phyloP scores from a whole-genome alignment of 2,888 invertebrate genomes.

The Yponomeuta plumbellus region DNA sequence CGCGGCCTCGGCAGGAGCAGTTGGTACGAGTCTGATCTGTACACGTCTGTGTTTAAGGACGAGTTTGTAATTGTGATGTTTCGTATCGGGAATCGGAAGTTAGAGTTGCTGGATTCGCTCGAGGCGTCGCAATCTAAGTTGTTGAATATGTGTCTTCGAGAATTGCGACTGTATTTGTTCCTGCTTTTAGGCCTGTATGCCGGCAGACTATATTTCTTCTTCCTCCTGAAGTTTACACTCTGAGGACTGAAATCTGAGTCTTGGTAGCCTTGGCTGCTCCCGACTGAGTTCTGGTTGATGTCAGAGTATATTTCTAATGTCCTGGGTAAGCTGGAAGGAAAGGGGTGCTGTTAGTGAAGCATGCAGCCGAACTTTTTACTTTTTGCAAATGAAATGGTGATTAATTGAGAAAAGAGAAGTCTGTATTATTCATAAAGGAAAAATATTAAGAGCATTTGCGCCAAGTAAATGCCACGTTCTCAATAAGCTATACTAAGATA shows the following conservation, averaged over 20 bases:
- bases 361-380: no score
- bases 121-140: slow-evolving; percentile 34
- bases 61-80: slow-evolving; percentile 32
- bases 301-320: slow-evolving; percentile 27
- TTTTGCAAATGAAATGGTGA: no score
- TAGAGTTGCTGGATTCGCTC: slow-evolving; percentile 43
- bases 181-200: slow-evolving; percentile 31
- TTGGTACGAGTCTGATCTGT: slow-evolving; percentile 57
- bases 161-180: slow-evolving; percentile 26
- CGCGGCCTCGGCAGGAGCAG: slow-evolving; percentile 39
- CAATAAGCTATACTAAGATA: no score
- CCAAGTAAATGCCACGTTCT: no score
- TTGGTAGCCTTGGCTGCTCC: slow-evolving; percentile 58
- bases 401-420: no score
- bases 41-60: slow-evolving; percentile 38
- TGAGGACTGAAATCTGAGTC: slow-evolving; percentile 52
- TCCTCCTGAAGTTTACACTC: slow-evolving; percentile 33
- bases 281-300: slow-evolving; percentile 36
- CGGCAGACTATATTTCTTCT: slow-evolving; percentile 33
- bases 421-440: no score
- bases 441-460: no score
- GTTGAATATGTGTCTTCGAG: slow-evolving; percentile 31
- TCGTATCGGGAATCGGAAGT: slow-evolving; percentile 28
- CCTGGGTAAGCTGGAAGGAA: background rate
- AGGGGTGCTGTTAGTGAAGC: slow-evolving; percentile 12